These are phyloP conservation scores for Eugnorisma glareosa DNA, from an alignment of 2,888 invertebrate species.

Conservation along the genomic window DNA sequence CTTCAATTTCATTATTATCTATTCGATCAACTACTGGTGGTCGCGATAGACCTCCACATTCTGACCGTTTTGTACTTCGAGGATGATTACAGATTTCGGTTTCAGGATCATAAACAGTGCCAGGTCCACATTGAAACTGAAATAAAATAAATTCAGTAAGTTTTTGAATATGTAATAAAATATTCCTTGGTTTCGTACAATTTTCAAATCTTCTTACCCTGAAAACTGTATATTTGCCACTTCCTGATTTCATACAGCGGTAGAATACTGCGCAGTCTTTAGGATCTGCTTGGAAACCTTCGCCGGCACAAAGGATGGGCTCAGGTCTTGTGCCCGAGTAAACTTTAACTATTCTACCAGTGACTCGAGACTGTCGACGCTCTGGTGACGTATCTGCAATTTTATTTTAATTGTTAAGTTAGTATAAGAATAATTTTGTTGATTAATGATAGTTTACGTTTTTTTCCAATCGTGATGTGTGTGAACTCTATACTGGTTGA, in stretches of 20 bases:
- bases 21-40: conserved; percentile 43
- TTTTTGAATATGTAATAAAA: not conserved
- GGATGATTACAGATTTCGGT: conserved; percentile 93
- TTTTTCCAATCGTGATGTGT: not conserved
- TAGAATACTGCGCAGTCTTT: conserved; percentile 94
- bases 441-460: not conserved
- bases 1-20: conserved; percentile 88
- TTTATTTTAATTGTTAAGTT: conserved; percentile 19
- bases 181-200: not conserved
- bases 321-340: conserved; percentile 82
- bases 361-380: conserved; percentile 71
- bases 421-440: not conserved
- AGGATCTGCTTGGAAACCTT: conserved; percentile 94
- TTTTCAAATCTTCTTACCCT: conserved; percentile 75
- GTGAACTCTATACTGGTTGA: not conserved
- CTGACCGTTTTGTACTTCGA: conserved; percentile 92
- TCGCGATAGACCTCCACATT: conserved; percentile 89
- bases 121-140: conserved; percentile 93
- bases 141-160: conserved; percentile 70
- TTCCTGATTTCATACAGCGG: conserved; percentile 92
- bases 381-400: conserved; percentile 70
- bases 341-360: conserved; percentile 82
- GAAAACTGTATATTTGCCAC: conserved; percentile 90
- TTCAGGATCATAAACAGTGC: conserved; percentile 93
- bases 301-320: conserved; percentile 90